Evolutionary conservation across 2,797 vertebrate species (phyloP).

Genomic region (Sebastes aleutianus): DNA sequence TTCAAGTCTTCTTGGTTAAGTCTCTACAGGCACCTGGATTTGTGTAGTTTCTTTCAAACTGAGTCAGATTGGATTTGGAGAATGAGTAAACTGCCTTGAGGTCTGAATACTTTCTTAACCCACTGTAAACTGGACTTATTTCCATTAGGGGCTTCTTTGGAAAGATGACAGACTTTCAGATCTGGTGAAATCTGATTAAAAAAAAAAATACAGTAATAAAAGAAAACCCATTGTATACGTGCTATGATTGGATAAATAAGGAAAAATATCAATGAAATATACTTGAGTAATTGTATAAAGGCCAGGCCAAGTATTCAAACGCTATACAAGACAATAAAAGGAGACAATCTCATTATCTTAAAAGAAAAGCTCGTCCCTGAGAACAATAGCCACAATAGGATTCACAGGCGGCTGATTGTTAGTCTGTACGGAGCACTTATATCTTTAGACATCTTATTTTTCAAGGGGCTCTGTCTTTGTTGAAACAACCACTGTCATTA

Average conservation of each 20-base stretch:
- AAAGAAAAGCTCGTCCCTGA: not conserved
- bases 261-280: not conserved
- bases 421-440: not conserved
- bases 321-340: not conserved
- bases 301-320: not conserved
- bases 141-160: rapidly evolving
- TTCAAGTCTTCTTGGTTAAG: not conserved
- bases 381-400: not conserved
- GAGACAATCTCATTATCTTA: not conserved
- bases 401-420: not conserved
- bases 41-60: not conserved
- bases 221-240: not conserved
- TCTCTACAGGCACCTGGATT: not conserved
- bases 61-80: not conserved
- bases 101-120: not conserved
- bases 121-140: not conserved
- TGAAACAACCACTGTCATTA: slow-evolving; percentile 49
- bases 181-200: not conserved
- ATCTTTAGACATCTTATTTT: slow-evolving; percentile 24
- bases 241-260: not conserved
- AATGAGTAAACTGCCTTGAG: not conserved
- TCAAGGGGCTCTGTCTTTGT: slow-evolving; percentile 19
- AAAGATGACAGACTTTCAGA: not conserved
- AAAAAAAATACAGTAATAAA: not conserved
- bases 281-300: not conserved